phyloP scores from a whole-genome alignment of 1,140 invertebrate genomes.

The Rhopalosiphum padi region DNA sequence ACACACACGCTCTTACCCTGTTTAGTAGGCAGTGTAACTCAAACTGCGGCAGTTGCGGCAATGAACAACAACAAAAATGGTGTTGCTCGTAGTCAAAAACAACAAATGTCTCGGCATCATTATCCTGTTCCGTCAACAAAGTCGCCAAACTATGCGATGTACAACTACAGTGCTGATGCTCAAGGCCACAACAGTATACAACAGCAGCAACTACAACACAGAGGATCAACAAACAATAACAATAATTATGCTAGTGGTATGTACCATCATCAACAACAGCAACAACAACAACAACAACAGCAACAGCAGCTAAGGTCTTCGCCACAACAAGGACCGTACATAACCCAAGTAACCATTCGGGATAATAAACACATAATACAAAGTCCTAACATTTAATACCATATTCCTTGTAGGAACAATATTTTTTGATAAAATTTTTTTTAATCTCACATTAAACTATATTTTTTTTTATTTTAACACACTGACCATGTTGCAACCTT shows the following conservation, averaged over 20 bases:
- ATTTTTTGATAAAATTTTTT: background rate
- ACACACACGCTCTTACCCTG: slow-evolving; percentile 60
- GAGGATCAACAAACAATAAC: background rate
- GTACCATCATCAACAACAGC: background rate
- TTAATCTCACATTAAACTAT: background rate
- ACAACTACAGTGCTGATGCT: background rate
- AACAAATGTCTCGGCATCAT: background rate
- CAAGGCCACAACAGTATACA: background rate
- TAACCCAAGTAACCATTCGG: slow-evolving; percentile 68
- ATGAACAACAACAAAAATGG: background rate
- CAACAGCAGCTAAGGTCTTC: slow-evolving; percentile 59
- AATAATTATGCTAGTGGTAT: background rate
- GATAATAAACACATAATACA: slow-evolving; percentile 61
- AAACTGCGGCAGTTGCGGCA: background rate
- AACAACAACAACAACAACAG: background rate
- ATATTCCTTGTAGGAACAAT: background rate
- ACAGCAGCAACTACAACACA: background rate
- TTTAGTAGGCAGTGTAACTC: slow-evolving; percentile 14
- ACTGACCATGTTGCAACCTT: background rate
- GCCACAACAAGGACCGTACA: slow-evolving; percentile 66
- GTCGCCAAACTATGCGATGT: background rate
- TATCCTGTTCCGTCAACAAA: background rate
- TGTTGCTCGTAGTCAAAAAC: background rate
- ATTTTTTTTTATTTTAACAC: background rate
- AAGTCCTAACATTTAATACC: slow-evolving; percentile 30